Conservation (phyloP, 2,797 vertebrate genomes). For the Steatocranus sp. region DNA sequence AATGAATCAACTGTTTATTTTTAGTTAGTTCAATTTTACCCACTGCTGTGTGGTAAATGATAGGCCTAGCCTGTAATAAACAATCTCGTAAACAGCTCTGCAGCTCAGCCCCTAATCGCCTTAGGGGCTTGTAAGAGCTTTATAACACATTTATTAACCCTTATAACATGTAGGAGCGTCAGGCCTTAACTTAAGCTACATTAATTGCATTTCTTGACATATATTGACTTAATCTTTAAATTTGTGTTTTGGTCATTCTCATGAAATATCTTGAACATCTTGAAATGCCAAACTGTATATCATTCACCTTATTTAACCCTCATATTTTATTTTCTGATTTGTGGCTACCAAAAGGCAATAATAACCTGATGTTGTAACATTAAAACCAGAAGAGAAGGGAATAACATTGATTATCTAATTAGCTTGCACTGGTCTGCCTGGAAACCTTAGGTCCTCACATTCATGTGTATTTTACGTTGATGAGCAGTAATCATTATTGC, state of each 20-base stretch:
- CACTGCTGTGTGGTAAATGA: constrained; percentile 64
- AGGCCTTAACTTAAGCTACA: constrained; percentile 63
- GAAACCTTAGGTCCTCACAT: background rate
- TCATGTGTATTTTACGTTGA: background rate
- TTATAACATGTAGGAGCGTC: constrained; percentile 66
- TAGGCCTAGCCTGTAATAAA: constrained; percentile 75
- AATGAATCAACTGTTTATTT: constrained; percentile 51
- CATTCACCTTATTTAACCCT: background rate
- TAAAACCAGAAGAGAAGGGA: background rate
- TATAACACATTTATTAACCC: constrained; percentile 77
- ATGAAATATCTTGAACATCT: background rate
- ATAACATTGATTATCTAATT: background rate
- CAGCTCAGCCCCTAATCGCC: constrained; percentile 68
- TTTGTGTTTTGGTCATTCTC: constrained; percentile 7
- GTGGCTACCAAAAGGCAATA: background rate
- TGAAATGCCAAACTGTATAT: background rate
- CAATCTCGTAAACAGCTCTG: constrained; percentile 76
- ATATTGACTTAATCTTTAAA: constrained; percentile 57
- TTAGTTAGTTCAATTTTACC: constrained; percentile 44
- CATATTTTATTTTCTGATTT: background rate
- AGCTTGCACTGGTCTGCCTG: background rate
- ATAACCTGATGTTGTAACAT: background rate
- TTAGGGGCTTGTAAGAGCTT: constrained; percentile 73
- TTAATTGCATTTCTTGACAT: constrained; percentile 65
- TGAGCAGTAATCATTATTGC: background rate